Evolutionary conservation across 2,797 vertebrate species (phyloP).

Genomic region (Macroramphosus scolopax): DNA sequence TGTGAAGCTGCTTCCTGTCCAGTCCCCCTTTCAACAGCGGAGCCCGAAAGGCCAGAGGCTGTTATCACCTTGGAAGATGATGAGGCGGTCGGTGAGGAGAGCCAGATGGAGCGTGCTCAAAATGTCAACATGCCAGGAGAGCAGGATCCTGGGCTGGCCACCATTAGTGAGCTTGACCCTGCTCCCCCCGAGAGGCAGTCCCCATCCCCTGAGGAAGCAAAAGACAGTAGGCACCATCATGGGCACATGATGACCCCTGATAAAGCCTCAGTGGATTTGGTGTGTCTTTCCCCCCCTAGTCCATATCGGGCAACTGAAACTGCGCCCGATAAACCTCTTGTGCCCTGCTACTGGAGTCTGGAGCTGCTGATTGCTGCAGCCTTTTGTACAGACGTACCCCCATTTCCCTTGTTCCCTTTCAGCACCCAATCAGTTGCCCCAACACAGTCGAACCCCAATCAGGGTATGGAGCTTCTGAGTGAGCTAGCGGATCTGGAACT

Average conservation of each 20-base stretch:
- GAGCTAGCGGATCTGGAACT: slow-evolving; percentile 91
- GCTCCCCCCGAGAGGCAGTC: slow-evolving; percentile 42
- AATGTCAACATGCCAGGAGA: slow-evolving; percentile 60
- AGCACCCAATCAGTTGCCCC: slow-evolving; percentile 48
- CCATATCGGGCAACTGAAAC: slow-evolving; percentile 15
- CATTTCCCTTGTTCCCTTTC: slow-evolving; percentile 70
- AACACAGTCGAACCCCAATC: slow-evolving; percentile 70
- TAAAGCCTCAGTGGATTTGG: slow-evolving; percentile 41
- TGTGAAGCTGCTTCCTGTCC: slow-evolving; percentile 65
- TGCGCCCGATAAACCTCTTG: slow-evolving; percentile 52
- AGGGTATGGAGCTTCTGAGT: slow-evolving; percentile 92
- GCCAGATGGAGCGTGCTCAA: slow-evolving; percentile 52
- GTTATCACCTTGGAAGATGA: slow-evolving; percentile 70
- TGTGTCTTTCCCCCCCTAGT: slow-evolving; percentile 46
- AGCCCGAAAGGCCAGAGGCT: slow-evolving; percentile 57
- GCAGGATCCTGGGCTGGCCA: slow-evolving; percentile 52
- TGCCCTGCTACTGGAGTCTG: slow-evolving; percentile 82
- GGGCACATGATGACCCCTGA: slow-evolving; percentile 41
- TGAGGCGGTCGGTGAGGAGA: slow-evolving; percentile 49
- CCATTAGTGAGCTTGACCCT: slow-evolving; percentile 62
- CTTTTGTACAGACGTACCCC: slow-evolving; percentile 80
- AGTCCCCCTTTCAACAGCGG: slow-evolving; percentile 57
- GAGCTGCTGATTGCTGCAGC: slow-evolving; percentile 90
- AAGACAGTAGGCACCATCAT: slow-evolving; percentile 37
- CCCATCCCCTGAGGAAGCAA: slow-evolving; percentile 28